Base-by-base conservation (phyloP, 2,113 vertebrate genomes). In the Spheniscus mendiculus region DNA sequence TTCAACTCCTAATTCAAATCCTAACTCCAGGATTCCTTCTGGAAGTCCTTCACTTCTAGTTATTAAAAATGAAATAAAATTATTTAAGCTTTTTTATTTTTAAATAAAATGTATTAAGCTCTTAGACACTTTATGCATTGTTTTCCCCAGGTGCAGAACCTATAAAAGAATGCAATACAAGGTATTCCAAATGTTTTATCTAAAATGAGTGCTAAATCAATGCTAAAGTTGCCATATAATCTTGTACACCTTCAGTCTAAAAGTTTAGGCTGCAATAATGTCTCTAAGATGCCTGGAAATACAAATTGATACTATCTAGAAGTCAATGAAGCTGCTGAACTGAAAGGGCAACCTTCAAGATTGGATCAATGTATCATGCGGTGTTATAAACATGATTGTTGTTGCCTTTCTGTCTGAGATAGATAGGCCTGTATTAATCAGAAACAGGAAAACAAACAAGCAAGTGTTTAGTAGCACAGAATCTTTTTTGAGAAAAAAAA, bases 261-360 rank as follows among this genome's bases (percentile, higher is more conserved):
- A 94, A 29, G 30, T 72, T 87, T 26, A 91, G 45, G 14, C 25
- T 82, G 59, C 45, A 82, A 34, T 38, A 86, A 66, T 11, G 18
- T 82, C 63, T 89, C 73, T 44, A 22, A 77, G 50, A 84, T 90
- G 79, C 53, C 90, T 87, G 74, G 79, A 90, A 95, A 94, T 96
- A 97, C 83, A 91, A 97, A 92, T 92, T 74, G 90, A 42, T 86
- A 32, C 71, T 61, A 71, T 91, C 50, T 62, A 91, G 78, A 56
- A 96, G 96, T 94, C 94, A 93, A 87, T 97, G 94, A 95, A 98
- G 91, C 92, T 77, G 70, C 95, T 84, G 84, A 96, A 94, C 44
- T 79, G 93, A 92, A 95, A 96, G 95, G 55, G 74, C 92, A 97
- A 42, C 95, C 26, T 88, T 96, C 93, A 88, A 79, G 85, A 77